Evolutionary conservation across 2,113 vertebrate genomes (phyloP).

Genomic region (Eptatretus burgeri): DNA sequence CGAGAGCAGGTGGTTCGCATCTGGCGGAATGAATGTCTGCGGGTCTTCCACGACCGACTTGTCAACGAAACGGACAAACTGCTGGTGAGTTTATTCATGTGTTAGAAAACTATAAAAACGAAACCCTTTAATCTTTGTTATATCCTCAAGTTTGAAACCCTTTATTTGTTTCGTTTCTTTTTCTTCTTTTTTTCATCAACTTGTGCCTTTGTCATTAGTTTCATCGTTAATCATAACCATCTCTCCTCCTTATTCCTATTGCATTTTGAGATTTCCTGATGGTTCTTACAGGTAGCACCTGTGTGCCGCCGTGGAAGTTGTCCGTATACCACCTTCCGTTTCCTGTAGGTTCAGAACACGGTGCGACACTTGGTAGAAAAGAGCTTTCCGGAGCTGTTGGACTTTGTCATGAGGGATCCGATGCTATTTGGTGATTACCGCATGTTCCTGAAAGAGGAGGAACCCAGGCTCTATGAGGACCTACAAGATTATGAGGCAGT

Average conservation of each 20-base stretch:
- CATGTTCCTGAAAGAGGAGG: slow-evolving; percentile 32
- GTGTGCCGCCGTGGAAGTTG: too few relatives aligned
- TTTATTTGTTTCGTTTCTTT: background rate
- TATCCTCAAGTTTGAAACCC: background rate
- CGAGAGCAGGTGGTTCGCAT: slow-evolving; percentile 53
- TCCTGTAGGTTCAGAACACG: slow-evolving; percentile 49
- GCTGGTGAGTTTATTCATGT: slow-evolving; percentile 24
- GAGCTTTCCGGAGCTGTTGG: slow-evolving; percentile 26
- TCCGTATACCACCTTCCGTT: too few relatives aligned
- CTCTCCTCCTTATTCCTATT: too few relatives aligned
- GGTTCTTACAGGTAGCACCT: too few relatives aligned
- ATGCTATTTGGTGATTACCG: slow-evolving; percentile 77
- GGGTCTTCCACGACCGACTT: slow-evolving; percentile 74
- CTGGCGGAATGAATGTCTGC: slow-evolving; percentile 84
- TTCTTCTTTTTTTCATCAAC: background rate
- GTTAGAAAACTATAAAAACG: background rate
- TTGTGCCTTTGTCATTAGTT: background rate
- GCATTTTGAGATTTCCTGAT: too few relatives aligned
- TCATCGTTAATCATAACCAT: background rate
- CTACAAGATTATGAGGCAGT: slow-evolving; percentile 54
- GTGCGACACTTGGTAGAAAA: slow-evolving; percentile 27
- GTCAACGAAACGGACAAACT: slow-evolving; percentile 48
- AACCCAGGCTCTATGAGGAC: slow-evolving; percentile 56
- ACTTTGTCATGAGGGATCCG: slow-evolving; percentile 38
- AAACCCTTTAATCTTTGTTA: background rate